Evolutionary conservation across 2,797 vertebrate genomes (phyloP).

Genomic region (Periophthalmus magnuspinnatus): DNA sequence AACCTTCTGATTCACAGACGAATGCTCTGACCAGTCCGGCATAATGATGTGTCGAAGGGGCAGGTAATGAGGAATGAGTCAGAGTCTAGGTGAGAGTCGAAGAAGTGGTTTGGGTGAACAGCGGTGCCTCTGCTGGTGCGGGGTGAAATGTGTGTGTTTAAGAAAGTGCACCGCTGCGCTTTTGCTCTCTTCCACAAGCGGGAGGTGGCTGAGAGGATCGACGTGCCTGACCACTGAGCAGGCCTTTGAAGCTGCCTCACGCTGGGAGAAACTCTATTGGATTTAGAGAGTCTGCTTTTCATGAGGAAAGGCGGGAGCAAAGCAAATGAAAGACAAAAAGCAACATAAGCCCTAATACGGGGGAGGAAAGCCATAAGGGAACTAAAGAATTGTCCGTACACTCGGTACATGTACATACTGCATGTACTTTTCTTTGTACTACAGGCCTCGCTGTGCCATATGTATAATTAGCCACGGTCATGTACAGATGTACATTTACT

Average conservation of each 20-base stretch:
- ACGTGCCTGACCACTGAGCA: slow-evolving; percentile 59
- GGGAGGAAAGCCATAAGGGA: slow-evolving; percentile 13
- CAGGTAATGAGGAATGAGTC: slow-evolving; percentile 48
- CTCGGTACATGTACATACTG: slow-evolving; percentile 15
- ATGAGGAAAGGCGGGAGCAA: slow-evolving; percentile 29
- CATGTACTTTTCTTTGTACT: slow-evolving; percentile 48
- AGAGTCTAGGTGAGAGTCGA: slow-evolving; percentile 58
- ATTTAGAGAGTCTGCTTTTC: slow-evolving; percentile 60
- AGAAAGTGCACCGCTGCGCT: slow-evolving; percentile 68
- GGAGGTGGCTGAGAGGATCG: slow-evolving; percentile 69
- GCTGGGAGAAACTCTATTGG: slow-evolving; percentile 68
- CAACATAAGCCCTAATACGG: slow-evolving; percentile 24
- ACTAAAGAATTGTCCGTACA: slow-evolving; percentile 13
- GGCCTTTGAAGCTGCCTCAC: slow-evolving; percentile 69
- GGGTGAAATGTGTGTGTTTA: slow-evolving; percentile 68
- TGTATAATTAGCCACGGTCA: slow-evolving; percentile 53
- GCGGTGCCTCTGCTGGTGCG: slow-evolving; percentile 50
- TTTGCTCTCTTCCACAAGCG: slow-evolving; percentile 73
- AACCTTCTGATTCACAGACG: not conserved
- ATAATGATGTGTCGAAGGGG: slow-evolving; percentile 12
- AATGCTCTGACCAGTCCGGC: not conserved
- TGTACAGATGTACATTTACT: slow-evolving; percentile 62
- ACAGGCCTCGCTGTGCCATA: slow-evolving; percentile 35
- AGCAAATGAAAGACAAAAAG: slow-evolving; percentile 41
- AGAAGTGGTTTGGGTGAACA: slow-evolving; percentile 56